A percentile compares a stretch with the other conserved stretches of the same genome.
Evolutionary conservation across 2,797 vertebrate genomes (phyloP).

Genomic region (Neostethus bicornis): DNA sequence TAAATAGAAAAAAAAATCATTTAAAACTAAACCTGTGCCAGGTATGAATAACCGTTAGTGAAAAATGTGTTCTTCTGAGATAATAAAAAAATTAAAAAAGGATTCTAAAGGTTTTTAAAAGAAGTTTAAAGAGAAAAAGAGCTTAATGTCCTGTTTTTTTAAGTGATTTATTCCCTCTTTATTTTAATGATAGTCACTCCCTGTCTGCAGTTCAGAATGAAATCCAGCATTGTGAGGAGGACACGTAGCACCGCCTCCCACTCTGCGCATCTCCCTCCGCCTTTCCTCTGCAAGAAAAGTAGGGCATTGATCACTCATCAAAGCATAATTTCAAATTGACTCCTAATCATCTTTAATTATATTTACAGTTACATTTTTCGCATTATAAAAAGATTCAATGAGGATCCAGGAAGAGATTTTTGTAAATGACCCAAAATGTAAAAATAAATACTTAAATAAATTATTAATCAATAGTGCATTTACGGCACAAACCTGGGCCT

Average conservation of each 20-base stretch:
- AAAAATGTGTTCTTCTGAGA: constrained; percentile 23
- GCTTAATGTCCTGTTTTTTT: constrained; percentile 7
- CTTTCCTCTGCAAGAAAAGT: constrained; percentile 49
- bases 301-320: constrained; percentile 53
- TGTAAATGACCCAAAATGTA: background rate
- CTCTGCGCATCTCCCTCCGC: constrained; percentile 59
- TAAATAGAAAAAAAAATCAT: background rate
- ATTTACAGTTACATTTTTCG: constrained; percentile 5
- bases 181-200: constrained; percentile 16
- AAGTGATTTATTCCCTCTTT: constrained; percentile 8
- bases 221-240: constrained; percentile 47
- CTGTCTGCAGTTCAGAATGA: constrained; percentile 10
- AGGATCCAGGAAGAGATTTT: background rate
- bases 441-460: no score
- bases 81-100: constrained; percentile 8
- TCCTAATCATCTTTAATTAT: background rate
- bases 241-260: constrained; percentile 66
- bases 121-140: constrained; percentile 11
- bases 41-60: constrained; percentile 27
- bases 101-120: constrained; percentile 27
- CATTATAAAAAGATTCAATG: background rate
- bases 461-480: no score
- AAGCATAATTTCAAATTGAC: constrained; percentile 14
- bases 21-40: constrained; percentile 28
- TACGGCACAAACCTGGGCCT: constrained; percentile 2